Evolutionary conservation across 2,888 invertebrate species (phyloP).

Genomic region (Leptopilina syphax): DNA sequence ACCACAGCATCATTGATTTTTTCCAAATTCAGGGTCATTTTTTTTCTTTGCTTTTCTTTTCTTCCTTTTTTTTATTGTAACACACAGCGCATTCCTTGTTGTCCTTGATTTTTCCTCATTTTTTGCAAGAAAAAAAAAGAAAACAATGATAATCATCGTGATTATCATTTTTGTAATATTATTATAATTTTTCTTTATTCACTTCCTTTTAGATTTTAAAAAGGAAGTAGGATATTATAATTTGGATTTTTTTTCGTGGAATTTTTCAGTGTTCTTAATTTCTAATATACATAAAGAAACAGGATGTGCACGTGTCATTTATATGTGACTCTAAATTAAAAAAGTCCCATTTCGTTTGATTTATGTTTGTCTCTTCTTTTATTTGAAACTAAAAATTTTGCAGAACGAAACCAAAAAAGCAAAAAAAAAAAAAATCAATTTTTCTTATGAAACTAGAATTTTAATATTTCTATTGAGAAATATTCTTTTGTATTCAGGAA

Average conservation of each 20-base stretch:
- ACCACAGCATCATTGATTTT: conserved; percentile 24
- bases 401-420: too few relatives aligned
- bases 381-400: too few relatives aligned
- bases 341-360: conserved; percentile 33
- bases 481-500: too few relatives aligned
- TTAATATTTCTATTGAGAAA: too few relatives aligned
- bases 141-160: background rate
- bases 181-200: too few relatives aligned
- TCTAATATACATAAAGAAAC: conserved; percentile 4
- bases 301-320: conserved; percentile 25
- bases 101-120: conserved; percentile 26
- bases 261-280: background rate
- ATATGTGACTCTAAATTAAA: conserved; percentile 14
- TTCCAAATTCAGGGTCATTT: conserved; percentile 25
- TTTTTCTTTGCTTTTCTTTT: background rate
- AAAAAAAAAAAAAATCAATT: too few relatives aligned
- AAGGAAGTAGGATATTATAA: too few relatives aligned
- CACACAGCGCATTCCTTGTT: background rate
- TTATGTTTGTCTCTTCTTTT: background rate
- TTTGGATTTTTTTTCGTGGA: too few relatives aligned
- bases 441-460: too few relatives aligned
- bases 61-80: background rate
- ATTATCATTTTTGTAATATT: background rate
- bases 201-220: too few relatives aligned
- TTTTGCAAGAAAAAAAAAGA: conserved; percentile 4